Conservation (phyloP, 2,888 invertebrate species). For the Dolichomitus sp. region DNA sequence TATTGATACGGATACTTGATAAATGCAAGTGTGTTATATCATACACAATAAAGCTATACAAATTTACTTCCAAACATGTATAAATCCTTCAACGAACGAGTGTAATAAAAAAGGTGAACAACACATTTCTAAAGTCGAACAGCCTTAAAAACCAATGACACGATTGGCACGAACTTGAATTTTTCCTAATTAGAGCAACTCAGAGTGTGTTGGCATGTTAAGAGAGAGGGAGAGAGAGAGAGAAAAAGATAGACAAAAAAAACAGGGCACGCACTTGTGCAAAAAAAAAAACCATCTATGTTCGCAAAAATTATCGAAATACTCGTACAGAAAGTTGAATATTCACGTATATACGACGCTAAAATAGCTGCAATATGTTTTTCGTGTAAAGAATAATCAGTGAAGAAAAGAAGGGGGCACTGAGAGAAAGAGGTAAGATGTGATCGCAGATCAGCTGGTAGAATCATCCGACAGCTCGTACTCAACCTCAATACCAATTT, state of each 20-base stretch:
- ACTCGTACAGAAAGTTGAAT: not conserved
- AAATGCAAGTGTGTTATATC: no score
- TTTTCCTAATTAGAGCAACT: constrained; percentile 32
- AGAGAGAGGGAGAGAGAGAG: constrained; percentile 9
- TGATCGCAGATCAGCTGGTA: constrained; percentile 72
- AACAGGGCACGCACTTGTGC: not conserved
- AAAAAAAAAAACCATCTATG: not conserved
- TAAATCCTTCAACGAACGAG: not conserved
- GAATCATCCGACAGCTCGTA: constrained; percentile 70
- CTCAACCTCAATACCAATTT: not conserved
- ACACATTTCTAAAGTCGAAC: not conserved
- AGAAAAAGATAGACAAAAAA: not conserved
- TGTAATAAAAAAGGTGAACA: not conserved
- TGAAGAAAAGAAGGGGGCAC: constrained; percentile 57
- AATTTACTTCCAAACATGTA: no score
- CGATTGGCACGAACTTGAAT: constrained; percentile 2
- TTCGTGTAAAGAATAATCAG: constrained; percentile 14
- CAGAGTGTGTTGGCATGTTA: not conserved
- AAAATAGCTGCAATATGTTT: constrained; percentile 61
- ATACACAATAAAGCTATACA: no score
- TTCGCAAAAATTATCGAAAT: not conserved
- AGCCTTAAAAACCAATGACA: not conserved
- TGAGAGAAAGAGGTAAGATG: constrained; percentile 65
- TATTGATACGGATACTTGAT: no score
- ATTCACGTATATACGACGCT: not conserved